Evolutionary conservation across 37 sponge, comb jelly and placozoan species (phyloP), one percentile per base, ranked within the genome.

Genomic region (Mnemiopsis leidyi): DNA sequence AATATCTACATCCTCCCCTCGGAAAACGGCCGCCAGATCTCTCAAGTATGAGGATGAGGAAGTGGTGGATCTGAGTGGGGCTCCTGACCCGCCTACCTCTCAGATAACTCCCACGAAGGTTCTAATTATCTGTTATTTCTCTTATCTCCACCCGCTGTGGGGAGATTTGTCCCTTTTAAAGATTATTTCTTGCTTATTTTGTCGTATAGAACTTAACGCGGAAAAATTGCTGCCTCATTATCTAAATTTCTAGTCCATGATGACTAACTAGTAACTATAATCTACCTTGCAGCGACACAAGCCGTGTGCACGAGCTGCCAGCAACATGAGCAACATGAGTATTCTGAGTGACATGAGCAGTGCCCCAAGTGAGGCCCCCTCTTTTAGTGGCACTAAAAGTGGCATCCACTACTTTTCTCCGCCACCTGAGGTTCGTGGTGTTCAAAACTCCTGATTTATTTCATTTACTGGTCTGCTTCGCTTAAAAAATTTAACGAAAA

Each of bases 341-440:
- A 32, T 31, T 7, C 32, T 77, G 35, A 77, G 79, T 32, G 79
- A 32, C 1, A 32, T 77, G 36, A 77, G 79, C 79, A 32, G 32
- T 32, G 79, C 79, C 35, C 79, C 79, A 18, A 77, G 79, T 36
- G 79, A 77, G 26, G 79, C 79, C 1, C 79, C 79, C 36, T 31
- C 32, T 32, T 34, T 77, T 13, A 40, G 90, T 39, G 90, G 90
- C 35, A 85, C 32, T 26, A 85, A 85, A 61, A 85, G 90, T 26
- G 90, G 90, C 9, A 85, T 85, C 24, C 90, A 85, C 48, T 85
- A 40, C 90, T 85, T 85, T 28, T 28, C 35, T 13, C 61, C 90
- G 1, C 40, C 40, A 28, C 30, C 30, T 5, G 75, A 28, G 5
- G 75, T 71, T 23, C 30, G 26, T 71, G 30, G 75, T 71, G n/a